Evolutionary conservation across 2,113 vertebrate genomes (phyloP).

Genomic region (Rhabdomys dilectus): DNA sequence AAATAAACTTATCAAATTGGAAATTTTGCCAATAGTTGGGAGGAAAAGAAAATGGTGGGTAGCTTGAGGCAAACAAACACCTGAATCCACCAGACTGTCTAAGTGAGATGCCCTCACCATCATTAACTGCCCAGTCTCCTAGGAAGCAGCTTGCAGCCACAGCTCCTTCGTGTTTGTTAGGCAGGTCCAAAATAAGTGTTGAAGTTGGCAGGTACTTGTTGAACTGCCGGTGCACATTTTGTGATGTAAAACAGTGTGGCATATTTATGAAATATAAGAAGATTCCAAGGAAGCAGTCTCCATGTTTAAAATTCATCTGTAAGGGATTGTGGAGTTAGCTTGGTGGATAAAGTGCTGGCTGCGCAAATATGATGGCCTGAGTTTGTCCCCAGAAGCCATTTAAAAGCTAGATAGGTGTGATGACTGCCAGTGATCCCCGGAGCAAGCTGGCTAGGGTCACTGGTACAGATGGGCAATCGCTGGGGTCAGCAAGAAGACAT

Average conservation of each 20-base stretch:
- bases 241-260: slow-evolving; percentile 2
- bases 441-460: neutral
- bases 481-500: neutral
- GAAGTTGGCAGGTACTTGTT: neutral
- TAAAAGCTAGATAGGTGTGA: neutral
- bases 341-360: neutral
- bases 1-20: neutral
- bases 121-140: neutral
- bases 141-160: neutral
- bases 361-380: neutral
- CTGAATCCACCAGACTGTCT: neutral
- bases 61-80: slow-evolving; percentile 1
- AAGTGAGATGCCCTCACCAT: neutral
- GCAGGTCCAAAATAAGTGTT: neutral
- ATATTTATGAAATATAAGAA: slow-evolving; percentile 24
- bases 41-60: neutral
- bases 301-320: neutral
- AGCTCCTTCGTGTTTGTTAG: neutral
- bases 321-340: neutral
- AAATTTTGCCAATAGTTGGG: neutral
- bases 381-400: neutral
- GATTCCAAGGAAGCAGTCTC: neutral
- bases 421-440: no score
- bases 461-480: no score
- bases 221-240: neutral